Evolutionary conservation across 2,113 vertebrate species (phyloP).

Genomic region (Melanostigma gelatinosum): DNA sequence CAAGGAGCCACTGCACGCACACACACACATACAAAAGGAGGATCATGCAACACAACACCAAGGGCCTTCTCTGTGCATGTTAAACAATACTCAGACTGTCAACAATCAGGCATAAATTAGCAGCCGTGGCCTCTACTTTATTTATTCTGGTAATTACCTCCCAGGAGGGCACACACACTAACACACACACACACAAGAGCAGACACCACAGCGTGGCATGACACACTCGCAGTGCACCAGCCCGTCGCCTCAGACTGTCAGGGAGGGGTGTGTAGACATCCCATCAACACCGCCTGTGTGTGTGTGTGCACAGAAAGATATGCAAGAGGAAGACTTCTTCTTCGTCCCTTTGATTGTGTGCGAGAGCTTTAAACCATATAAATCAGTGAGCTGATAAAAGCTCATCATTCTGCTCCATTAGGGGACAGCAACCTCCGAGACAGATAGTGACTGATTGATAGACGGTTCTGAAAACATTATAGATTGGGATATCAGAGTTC

Average conservation of each 20-base stretch:
- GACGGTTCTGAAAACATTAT: constrained; percentile 71
- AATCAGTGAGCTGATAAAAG: constrained; percentile 72
- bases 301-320: constrained; percentile 51
- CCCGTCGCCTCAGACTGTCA: constrained; percentile 62
- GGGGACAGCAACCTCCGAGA: constrained; percentile 73
- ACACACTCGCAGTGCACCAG: constrained; percentile 66
- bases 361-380: constrained; percentile 60
- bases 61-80: constrained; percentile 80
- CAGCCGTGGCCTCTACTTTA: constrained; percentile 83
- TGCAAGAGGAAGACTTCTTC: constrained; percentile 45
- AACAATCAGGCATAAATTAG: constrained; percentile 88
- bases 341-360: constrained; percentile 70
- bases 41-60: constrained; percentile 75
- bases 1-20: constrained; percentile 26
- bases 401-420: constrained; percentile 68
- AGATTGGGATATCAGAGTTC: constrained; percentile 76
- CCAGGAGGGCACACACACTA: constrained; percentile 76
- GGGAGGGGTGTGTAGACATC: constrained; percentile 62
- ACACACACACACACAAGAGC: constrained; percentile 38
- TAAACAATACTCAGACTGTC: constrained; percentile 86
- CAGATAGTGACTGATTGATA: constrained; percentile 73
- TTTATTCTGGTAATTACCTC: constrained; percentile 89
- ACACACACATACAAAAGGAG: constrained; percentile 41
- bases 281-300: constrained; percentile 46
- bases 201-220: constrained; percentile 69